Percentiles rank a stretch among this genome's conserved stretches.
Evolutionary conservation across 2,797 vertebrate species (phyloP).

Genomic region (Dicrostonyx torquatus): DNA sequence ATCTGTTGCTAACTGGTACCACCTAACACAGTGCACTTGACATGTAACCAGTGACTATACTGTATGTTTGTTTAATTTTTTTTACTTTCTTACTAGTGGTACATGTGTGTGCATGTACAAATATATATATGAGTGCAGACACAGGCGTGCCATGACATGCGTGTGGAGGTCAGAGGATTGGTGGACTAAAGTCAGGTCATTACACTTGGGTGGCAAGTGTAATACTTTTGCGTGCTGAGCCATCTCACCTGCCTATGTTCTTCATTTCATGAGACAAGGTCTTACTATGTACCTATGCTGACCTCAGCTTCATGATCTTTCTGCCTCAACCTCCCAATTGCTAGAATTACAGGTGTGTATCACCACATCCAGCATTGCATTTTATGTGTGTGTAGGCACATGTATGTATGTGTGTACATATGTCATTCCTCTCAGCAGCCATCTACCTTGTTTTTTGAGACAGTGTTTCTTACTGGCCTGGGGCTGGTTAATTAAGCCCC

Average conservation of each 20-base stretch:
- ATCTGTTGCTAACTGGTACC: background rate
- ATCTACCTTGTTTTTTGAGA: background rate
- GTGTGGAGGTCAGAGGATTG: no score
- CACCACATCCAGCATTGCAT: no score
- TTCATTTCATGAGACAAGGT: background rate
- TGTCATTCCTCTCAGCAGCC: background rate
- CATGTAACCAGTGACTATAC: background rate
- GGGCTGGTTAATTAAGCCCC: background rate
- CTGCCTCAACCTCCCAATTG: background rate
- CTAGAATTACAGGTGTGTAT: background rate
- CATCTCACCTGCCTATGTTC: background rate
- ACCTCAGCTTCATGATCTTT: background rate
- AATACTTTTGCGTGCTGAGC: background rate
- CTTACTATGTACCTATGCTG: background rate
- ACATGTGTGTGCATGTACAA: background rate
- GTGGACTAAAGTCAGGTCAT: background rate
- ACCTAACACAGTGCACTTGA: background rate
- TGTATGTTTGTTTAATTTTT: background rate
- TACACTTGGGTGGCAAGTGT: background rate
- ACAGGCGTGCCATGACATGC: background rate
- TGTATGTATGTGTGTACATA: background rate
- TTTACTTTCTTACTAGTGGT: no score
- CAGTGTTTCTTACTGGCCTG: background rate
- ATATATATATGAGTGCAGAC: background rate
- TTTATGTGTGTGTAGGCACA: background rate